Conservation (phyloP, 2,113 vertebrate species). For the Phalacrocorax carbo region DNA sequence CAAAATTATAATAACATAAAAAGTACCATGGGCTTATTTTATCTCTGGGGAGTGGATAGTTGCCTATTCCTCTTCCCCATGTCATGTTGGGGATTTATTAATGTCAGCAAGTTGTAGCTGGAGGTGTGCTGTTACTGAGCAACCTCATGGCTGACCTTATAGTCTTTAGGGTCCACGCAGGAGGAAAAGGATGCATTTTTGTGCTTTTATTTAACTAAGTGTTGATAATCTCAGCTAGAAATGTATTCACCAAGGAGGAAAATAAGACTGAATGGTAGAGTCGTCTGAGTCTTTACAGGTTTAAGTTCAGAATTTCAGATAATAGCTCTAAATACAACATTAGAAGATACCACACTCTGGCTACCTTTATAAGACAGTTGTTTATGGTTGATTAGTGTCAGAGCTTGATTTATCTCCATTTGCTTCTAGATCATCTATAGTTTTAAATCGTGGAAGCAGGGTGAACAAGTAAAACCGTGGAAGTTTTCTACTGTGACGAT, state of each 20-base stretch:
- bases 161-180: neutral
- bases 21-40: neutral
- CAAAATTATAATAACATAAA: neutral
- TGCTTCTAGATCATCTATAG: conserved; percentile 74
- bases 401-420: conserved; percentile 3
- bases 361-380: neutral
- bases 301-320: neutral
- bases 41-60: neutral
- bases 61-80: neutral
- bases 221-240: neutral
- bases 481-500: conserved; percentile 78
- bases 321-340: neutral
- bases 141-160: neutral
- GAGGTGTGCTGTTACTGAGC: neutral
- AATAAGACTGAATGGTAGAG: neutral
- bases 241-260: neutral
- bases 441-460: conserved; percentile 66
- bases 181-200: neutral
- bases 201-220: neutral
- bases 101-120: neutral
- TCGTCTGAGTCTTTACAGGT: neutral
- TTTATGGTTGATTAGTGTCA: neutral
- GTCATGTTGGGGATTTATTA: neutral
- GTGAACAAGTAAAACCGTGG: conserved; percentile 33
- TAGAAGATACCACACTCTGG: neutral